A percentile compares a stretch with the other conserved stretches of the same genome.
Evolutionary conservation across 2,113 vertebrate genomes (phyloP).

Genomic region (Silurus asotus): DNA sequence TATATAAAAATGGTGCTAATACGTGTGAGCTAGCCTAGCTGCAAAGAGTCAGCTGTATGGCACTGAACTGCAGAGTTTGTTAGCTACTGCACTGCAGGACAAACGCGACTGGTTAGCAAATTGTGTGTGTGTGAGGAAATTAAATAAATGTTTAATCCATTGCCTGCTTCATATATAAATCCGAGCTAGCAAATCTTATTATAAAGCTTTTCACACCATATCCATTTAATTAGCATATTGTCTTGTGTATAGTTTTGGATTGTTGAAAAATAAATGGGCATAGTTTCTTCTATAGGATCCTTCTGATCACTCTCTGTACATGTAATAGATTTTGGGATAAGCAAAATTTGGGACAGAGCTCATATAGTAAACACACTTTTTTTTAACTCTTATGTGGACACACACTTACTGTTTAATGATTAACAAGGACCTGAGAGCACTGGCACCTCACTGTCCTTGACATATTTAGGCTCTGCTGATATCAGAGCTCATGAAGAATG

Average conservation of each 20-base stretch:
- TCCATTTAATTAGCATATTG: not conserved
- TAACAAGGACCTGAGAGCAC: not conserved
- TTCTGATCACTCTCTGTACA: not conserved
- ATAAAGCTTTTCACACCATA: not conserved
- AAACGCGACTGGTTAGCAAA: not conserved
- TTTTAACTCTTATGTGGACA: constrained; percentile 2
- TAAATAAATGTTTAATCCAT: not conserved
- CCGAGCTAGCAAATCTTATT: not conserved
- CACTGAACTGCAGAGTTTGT: not conserved
- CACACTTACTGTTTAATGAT: constrained; percentile 11
- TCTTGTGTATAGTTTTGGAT: too few species aligned
- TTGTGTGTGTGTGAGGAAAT: not conserved
- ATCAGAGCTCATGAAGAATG: not conserved
- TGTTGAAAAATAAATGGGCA: too few species aligned
- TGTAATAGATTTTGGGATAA: not conserved
- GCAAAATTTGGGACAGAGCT: constrained; percentile 8
- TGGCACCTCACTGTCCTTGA: constrained; percentile 16
- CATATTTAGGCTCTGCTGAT: constrained; percentile 25
- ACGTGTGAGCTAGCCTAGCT: not conserved
- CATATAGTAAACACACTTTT: constrained; percentile 19
- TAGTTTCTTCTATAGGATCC: too few species aligned
- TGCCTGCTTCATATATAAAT: not conserved
- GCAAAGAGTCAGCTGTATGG: not conserved
- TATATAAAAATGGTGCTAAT: too few species aligned
- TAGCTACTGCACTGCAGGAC: not conserved